A percentile compares a stretch with the other conserved stretches of the same genome.
phyloP scores from a whole-genome alignment of 2,888 invertebrate species.

The Dasypolia templi region DNA sequence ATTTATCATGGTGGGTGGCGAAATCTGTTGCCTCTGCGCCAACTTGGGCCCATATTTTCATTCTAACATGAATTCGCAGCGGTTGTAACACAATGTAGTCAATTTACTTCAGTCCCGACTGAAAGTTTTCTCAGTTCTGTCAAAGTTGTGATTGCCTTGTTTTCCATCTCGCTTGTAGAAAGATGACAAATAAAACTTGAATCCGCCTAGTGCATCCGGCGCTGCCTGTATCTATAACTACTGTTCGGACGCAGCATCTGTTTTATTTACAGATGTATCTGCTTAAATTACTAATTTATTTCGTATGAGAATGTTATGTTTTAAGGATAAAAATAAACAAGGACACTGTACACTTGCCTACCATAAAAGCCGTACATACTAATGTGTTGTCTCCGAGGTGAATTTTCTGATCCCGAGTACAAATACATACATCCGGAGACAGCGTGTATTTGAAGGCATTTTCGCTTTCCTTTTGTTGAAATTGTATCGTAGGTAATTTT shows the following conservation, averaged over 20 bases:
- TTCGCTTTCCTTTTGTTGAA: slow-evolving; percentile 75
- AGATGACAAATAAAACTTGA: slow-evolving; percentile 82
- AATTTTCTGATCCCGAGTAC: slow-evolving; percentile 53
- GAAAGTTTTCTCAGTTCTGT: slow-evolving; percentile 79
- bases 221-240: not conserved
- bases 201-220: slow-evolving; percentile 50
- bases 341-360: slow-evolving; percentile 20
- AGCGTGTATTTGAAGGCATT: slow-evolving; percentile 66
- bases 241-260: slow-evolving; percentile 16
- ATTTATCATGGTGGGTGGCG: slow-evolving; percentile 70
- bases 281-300: slow-evolving; percentile 7
- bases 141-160: slow-evolving; percentile 86
- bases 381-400: slow-evolving; percentile 37
- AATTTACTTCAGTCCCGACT: slow-evolving; percentile 80
- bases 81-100: slow-evolving; percentile 82
- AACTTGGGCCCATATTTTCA: slow-evolving; percentile 70
- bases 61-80: slow-evolving; percentile 67
- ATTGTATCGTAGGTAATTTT: slow-evolving; percentile 81
- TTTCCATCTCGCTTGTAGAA: slow-evolving; percentile 80
- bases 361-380: slow-evolving; percentile 34
- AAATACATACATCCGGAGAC: slow-evolving; percentile 64
- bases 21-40: slow-evolving; percentile 70
- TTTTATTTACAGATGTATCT: slow-evolving; percentile 20
- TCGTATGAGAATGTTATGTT: not conserved
- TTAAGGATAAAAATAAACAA: slow-evolving; percentile 17